These are phyloP conservation scores for Psophia crepitans DNA, from an alignment of 2,113 vertebrate species.

Conservation along the genomic window DNA sequence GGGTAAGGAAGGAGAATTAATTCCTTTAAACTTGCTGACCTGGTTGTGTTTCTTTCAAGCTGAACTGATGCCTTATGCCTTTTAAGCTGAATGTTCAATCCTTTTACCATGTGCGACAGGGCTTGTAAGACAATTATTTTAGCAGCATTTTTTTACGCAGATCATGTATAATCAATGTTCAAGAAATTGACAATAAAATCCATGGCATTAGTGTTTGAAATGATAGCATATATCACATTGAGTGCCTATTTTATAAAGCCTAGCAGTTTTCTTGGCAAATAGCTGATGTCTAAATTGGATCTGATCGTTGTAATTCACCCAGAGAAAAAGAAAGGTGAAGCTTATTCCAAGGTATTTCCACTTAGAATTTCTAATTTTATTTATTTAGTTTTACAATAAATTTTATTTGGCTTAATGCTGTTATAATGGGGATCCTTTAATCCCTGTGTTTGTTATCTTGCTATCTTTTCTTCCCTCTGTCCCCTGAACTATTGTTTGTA, in stretches of 20 bases:
- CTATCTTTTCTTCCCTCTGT: neutral
- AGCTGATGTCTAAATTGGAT: neutral
- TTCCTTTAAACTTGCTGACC: neutral
- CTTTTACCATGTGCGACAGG: neutral
- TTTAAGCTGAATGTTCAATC: neutral
- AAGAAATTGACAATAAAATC: neutral
- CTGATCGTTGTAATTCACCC: neutral
- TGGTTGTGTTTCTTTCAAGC: neutral
- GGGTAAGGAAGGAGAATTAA: conserved; percentile 76
- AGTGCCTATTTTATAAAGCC: neutral
- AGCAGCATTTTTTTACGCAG: neutral
- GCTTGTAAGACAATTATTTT: neutral
- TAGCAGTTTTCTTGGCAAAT: neutral
- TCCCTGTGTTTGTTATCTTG: neutral
- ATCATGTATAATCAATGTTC: neutral
- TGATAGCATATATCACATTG: neutral
- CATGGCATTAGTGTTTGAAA: neutral
- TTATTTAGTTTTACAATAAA: neutral
- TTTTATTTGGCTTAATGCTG: neutral
- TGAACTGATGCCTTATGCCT: neutral
- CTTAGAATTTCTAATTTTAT: neutral
- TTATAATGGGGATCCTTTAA: neutral
- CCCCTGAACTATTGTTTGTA: neutral
- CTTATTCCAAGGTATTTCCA: neutral
- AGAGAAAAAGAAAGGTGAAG: neutral